These are phyloP conservation scores for Oriolus oriolus DNA, from an alignment of 2,113 vertebrate genomes.

Conservation along the genomic window DNA sequence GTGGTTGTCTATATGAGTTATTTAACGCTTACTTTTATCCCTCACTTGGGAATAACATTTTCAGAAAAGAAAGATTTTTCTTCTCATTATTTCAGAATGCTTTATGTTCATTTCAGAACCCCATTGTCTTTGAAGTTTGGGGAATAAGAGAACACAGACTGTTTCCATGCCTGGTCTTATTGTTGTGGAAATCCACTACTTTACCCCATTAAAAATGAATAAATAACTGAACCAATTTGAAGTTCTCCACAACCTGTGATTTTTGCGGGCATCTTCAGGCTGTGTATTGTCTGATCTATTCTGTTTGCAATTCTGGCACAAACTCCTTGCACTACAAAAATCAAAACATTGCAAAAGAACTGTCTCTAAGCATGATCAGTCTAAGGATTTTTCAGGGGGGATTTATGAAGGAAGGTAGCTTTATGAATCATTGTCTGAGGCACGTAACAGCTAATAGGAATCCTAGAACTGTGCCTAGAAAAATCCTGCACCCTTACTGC, in stretches of 20 bases:
- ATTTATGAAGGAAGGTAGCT: neutral
- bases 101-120: slow-evolving; percentile 3
- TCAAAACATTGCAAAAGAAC: neutral
- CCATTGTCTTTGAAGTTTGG: neutral
- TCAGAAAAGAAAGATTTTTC: neutral
- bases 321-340: neutral
- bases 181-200: neutral
- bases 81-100: slow-evolving; percentile 17
- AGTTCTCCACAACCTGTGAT: neutral
- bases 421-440: neutral
- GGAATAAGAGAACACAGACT: neutral
- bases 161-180: neutral
- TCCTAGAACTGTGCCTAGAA: neutral
- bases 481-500: neutral
- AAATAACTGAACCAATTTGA: neutral
- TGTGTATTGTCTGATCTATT: neutral
- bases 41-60: neutral
- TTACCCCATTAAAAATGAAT: neutral
- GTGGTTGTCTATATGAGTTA: neutral
- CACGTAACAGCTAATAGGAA: neutral
- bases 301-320: neutral
- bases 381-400: neutral
- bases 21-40: neutral
- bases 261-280: neutral
- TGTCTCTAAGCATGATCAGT: neutral